Evolutionary conservation across 2,797 vertebrate species (phyloP), one percentile per base, ranked within the genome.

Genomic region (Thamnophis elegans): DNA sequence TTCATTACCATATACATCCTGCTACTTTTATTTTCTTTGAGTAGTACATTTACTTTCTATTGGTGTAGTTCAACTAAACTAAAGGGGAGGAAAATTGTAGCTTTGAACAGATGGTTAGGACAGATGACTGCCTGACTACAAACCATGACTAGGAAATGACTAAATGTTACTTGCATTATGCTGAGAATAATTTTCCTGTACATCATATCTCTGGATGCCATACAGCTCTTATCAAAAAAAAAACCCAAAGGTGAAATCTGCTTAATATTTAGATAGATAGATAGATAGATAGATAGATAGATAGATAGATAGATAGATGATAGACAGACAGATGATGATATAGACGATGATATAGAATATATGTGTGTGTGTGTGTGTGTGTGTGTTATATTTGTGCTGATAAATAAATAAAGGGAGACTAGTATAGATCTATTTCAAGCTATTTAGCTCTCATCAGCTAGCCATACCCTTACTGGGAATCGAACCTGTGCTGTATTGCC

Each of bases 41-140:
- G 94, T 93, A 96, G 94, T 47, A 47, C 73, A 82, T 82, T 95
- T 92, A 94, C 91, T 95, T 96, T 96, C 94, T 96, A 95, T 95
- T 96, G 94, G 95, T 94, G 94, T 78, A 96, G 92, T 95, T 93
- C 94, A 96, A 94, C 95, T 96, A 95, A 95, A 91, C 7, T 89
- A 92, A 93, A 95, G 93, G 96, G 94, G 91, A 96, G 96, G 94
- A 94, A 95, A 96, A 96, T 91, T 97, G 96, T 94, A 90, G 54
- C 91, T 95, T 91, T 93, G 91, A 96, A 92, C 93, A 93, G 94
- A 96, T 95, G 96, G 95, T 92, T 95, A 92, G 78, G 62, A 95
- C 93, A 95, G 95, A 95, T 96, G 96, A 93, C 62, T 92, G 93
- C 87, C 55, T 58, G 60, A 92, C 91, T 94, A 88, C 78, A 96